Evolutionary conservation across 2,797 vertebrate species (phyloP).

Genomic region (Onychomys arenicola): DNA sequence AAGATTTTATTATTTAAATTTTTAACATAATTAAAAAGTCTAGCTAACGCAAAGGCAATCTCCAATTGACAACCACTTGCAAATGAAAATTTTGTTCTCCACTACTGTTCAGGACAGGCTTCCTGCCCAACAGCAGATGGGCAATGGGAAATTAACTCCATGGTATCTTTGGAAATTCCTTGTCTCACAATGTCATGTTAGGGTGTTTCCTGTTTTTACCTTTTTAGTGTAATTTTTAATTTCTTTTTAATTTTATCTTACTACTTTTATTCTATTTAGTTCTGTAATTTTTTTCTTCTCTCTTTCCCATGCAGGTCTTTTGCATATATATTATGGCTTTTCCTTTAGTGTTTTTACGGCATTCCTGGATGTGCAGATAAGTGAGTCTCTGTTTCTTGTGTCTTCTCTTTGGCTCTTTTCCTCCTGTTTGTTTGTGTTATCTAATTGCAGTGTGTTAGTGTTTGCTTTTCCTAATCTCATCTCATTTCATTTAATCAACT

Average conservation of each 20-base stretch:
- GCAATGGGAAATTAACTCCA: too few species aligned
- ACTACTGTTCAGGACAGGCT: not conserved
- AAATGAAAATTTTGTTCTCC: not conserved
- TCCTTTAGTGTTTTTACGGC: not conserved
- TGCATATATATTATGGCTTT: not conserved
- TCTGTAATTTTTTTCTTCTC: not conserved
- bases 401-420: not conserved
- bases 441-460: not conserved
- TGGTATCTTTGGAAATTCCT: not conserved
- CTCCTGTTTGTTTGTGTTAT: not conserved
- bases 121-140: not conserved
- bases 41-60: not conserved
- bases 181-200: not conserved
- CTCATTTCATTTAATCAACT: not conserved
- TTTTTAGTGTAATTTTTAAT: not conserved
- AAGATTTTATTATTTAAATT: constrained; percentile 7
- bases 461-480: not conserved
- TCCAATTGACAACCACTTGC: not conserved
- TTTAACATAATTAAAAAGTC: not conserved
- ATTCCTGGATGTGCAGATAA: not conserved
- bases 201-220: not conserved
- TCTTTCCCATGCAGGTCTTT: not conserved
- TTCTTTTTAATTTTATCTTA: not conserved
- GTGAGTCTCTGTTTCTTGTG: too few species aligned
- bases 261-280: not conserved